Base-by-base conservation (phyloP, 2,797 vertebrate genomes). In the Pseudochromis fuscus region DNA sequence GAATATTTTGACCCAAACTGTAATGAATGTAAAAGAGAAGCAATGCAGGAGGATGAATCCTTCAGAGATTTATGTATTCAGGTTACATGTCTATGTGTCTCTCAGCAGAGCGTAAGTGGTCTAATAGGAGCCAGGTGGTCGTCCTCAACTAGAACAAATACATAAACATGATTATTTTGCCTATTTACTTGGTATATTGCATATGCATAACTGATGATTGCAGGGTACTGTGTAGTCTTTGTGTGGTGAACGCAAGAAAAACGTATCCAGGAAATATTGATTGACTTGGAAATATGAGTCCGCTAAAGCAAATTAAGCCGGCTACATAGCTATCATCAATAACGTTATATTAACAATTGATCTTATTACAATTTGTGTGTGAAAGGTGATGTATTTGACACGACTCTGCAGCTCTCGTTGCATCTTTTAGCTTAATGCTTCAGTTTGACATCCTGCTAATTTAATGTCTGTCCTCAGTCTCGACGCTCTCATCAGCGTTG, bases 1-100 rank as follows among this genome's bases (percentile, higher is more conserved):
- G 25, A 12, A 27, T 27, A 16, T 37, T 63, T 62, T 67, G 2
- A 72, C 58, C 51, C 27, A 0, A 18, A 13, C 40, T 18, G 9
- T 63, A 21, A 37, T 42, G n/a, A 58, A 55, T 68, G 56, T 28
- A 40, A 46, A 59, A 28, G 12, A 37, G 38, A 65, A 42, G 33
- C 52, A 49, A 10, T 28, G 35, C 40, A 58, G 3, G 5, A 31
- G 35, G 44, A 37, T 52, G 13, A 51, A 57, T 66, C 44, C 33
- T 51, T 52, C 51, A 57, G 1, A n/a, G 40, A 52, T 65, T 72
- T 68, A 68, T 77, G 44, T 44, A 65, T 68, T 74, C 21, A 74
- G 63, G 45, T 46, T 72, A 24, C n/a, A 49, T 24, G 45, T 49
- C 48, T 42, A 24, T 13, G 6, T 40, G 35, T 21, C 2, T 70